Evolutionary conservation across 2,797 vertebrate genomes (phyloP).

Genomic region (Aselliscus stoliczkanus): DNA sequence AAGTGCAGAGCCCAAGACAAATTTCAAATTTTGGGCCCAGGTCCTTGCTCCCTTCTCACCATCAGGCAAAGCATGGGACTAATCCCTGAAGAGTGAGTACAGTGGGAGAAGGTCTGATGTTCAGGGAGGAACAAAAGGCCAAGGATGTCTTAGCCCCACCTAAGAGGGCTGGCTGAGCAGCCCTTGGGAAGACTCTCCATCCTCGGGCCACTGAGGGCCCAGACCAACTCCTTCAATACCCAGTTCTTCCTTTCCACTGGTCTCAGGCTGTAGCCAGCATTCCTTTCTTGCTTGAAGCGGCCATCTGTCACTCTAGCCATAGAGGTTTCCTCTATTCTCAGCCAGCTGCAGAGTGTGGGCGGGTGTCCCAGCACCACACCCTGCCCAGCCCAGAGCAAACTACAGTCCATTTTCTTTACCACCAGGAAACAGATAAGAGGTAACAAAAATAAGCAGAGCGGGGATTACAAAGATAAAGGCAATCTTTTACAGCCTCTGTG

Average conservation of each 20-base stretch:
- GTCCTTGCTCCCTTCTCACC: neutral
- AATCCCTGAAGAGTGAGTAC: rapidly evolving
- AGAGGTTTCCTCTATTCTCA: neutral
- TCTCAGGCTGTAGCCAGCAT: rapidly evolving
- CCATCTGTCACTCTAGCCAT: neutral
- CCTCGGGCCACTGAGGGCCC: neutral
- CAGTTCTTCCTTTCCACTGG: rapidly evolving
- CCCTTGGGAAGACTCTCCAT: neutral
- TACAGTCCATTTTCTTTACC: constrained; percentile 34
- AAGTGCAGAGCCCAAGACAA: neutral
- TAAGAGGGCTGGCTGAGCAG: neutral
- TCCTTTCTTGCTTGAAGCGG: neutral
- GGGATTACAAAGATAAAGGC: constrained; percentile 34
- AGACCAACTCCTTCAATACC: neutral
- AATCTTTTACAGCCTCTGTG: neutral
- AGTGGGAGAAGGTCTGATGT: too few species aligned
- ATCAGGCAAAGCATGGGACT: too few species aligned
- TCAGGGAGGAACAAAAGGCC: neutral
- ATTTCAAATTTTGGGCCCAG: neutral
- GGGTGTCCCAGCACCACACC: neutral
- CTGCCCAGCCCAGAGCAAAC: neutral
- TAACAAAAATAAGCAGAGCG: constrained; percentile 41
- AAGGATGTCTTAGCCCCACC: rapidly evolving
- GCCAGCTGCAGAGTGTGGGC: neutral
- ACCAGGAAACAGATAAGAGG: constrained; percentile 47